A percentile compares a stretch with the other conserved stretches of the same genome.
phyloP scores from a whole-genome alignment of 2,113 vertebrate species.

The Mus pahari region DNA sequence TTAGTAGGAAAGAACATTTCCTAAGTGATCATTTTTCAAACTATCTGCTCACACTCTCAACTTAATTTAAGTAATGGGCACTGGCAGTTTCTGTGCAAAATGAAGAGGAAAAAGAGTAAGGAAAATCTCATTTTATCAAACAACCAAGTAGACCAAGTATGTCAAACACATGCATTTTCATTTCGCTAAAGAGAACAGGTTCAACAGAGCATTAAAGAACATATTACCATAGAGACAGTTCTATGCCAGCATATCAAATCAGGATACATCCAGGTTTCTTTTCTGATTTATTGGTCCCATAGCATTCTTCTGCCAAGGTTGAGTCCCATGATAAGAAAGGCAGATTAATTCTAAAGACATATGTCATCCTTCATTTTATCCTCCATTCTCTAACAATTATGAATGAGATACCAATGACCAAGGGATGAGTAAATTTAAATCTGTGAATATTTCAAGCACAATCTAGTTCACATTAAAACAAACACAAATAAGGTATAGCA shows the following conservation, averaged over 20 bases:
- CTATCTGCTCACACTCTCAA: slow-evolving; percentile 60
- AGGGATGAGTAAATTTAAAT: slow-evolving; percentile 79
- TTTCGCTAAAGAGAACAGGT: slow-evolving; percentile 80
- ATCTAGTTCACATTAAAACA: slow-evolving; percentile 50
- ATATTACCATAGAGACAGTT: slow-evolving; percentile 83
- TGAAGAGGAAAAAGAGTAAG: slow-evolving; percentile 73
- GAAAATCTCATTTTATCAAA: slow-evolving; percentile 84
- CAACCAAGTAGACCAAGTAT: slow-evolving; percentile 73
- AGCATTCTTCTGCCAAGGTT: slow-evolving; percentile 79
- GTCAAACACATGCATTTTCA: slow-evolving; percentile 86
- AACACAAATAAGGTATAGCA: slow-evolving; percentile 48
- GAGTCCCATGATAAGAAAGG: slow-evolving; percentile 70
- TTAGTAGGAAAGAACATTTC: slow-evolving; percentile 71
- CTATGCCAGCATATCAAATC: slow-evolving; percentile 80
- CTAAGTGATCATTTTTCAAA: slow-evolving; percentile 71
- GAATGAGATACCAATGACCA: slow-evolving; percentile 65
- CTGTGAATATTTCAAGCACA: slow-evolving; percentile 41
- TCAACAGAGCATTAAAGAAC: slow-evolving; percentile 86
- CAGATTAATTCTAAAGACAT: slow-evolving; percentile 78
- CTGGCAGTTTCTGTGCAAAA: slow-evolving; percentile 77
- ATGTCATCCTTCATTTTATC: slow-evolving; percentile 77
- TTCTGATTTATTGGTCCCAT: slow-evolving; percentile 84
- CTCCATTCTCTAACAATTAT: slow-evolving; percentile 72
- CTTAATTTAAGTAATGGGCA: slow-evolving; percentile 80
- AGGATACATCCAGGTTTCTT: slow-evolving; percentile 77